Percentiles rank a stretch among this genome's conserved stretches.
These are phyloP conservation scores for Recurvirostra avosetta DNA, from an alignment of 2,113 vertebrate genomes.

Conservation along the genomic window DNA sequence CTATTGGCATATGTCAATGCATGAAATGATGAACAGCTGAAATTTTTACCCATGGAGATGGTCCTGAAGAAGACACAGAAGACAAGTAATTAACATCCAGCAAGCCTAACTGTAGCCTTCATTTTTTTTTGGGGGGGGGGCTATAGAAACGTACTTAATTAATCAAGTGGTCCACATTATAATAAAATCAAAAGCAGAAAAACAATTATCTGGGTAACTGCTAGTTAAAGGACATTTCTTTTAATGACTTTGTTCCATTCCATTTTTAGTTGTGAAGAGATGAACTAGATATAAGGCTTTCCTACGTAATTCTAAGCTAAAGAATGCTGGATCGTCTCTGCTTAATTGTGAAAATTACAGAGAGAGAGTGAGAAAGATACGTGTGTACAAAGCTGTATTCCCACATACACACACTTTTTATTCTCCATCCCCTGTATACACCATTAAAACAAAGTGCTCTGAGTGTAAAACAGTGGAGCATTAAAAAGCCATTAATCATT, in stretches of 20 bases:
- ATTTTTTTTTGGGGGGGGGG: not conserved
- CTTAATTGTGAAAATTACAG: not conserved
- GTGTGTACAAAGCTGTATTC: not conserved
- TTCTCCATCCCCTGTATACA: not conserved
- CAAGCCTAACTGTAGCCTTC: not conserved
- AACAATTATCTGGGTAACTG: slow-evolving; percentile 61
- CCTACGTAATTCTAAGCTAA: not conserved
- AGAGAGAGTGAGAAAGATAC: not conserved
- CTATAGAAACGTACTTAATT: slow-evolving; percentile 53
- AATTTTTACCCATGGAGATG: not conserved
- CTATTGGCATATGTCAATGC: not conserved
- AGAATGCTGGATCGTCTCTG: not conserved
- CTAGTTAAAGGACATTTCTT: slow-evolving; percentile 5
- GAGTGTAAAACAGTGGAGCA: slow-evolving; percentile 9
- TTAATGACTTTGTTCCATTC: slow-evolving; percentile 15
- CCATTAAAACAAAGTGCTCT: slow-evolving; percentile 22
- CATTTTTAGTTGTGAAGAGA: not conserved
- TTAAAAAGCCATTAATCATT: slow-evolving; percentile 66
- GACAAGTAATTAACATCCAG: not conserved
- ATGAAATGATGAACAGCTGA: not conserved
- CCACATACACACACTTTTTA: not conserved
- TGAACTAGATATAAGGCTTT: not conserved
- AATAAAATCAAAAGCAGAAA: slow-evolving; percentile 63
- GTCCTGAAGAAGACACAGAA: not conserved
- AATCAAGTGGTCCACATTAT: slow-evolving; percentile 47